Evolutionary conservation across 92 coral and sea anemone genomes (phyloP), one percentile per base, ranked within the genome.

Genomic region (Zoanthus sociatus): DNA sequence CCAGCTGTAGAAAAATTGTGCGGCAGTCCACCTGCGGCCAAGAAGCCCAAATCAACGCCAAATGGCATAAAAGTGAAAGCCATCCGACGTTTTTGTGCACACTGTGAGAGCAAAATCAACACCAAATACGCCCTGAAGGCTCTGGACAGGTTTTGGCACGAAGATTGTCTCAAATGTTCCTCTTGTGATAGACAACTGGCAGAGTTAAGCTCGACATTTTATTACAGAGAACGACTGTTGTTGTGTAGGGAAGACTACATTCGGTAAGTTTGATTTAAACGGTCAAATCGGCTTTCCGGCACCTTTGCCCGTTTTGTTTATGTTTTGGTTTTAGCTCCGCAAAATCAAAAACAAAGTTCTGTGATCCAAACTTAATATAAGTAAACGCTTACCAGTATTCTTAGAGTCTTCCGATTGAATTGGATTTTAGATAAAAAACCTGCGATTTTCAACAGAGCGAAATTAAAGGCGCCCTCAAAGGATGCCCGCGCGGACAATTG

Each of bases 131-230:
- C 91, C 55, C 86, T 94, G 48, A 72, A 86, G 72, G 98, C 98
- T 12, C 78, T 94, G 84, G 98, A 94, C 71, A 86, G 86, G 90
- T 93, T 88, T 60, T 94, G 98, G 98, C 98, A 94, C 53, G 98
- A 94, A 44, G 96, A 93, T 45, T 94, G 98, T 61, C 83, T 94
- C 73, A 94, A 93, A 74, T 94, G 98, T 76, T 91, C 95, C 10
- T 94, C 90, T 84, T 94, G 98, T 75, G 76, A 74, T 50, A 82
- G 90, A 13, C 88, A 82, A 87, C 89, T 94, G 61, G 89, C 87
- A 5, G 96, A 91, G 46, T 51, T 94, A 16, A 73, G 96, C 50
- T 79, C 89, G 46, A 94, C 90, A 81, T 93, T 94, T 76, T 94
- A 94, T 88, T 81, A 87, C 89, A 93, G 89, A 87, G 93, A 92